Evolutionary conservation across 2,797 vertebrate species (phyloP).

Genomic region (Enteromius fasciolatus): DNA sequence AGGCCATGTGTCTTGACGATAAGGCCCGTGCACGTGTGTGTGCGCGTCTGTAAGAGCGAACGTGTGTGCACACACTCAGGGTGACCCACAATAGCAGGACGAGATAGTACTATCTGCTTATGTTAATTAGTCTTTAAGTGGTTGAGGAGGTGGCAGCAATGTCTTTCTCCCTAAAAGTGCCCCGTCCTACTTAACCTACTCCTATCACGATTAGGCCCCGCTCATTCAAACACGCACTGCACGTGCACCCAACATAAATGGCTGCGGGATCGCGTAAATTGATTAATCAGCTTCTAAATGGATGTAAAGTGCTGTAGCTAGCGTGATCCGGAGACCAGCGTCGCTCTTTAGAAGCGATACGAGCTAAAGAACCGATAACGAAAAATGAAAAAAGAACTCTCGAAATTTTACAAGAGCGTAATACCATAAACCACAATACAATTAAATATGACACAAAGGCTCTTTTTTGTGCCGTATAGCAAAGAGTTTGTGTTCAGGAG

Average conservation of each 20-base stretch:
- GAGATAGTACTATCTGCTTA: slow-evolving; percentile 83
- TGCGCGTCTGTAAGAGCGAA: neutral
- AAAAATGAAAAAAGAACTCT: slow-evolving; percentile 30
- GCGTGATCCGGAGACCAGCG: slow-evolving; percentile 61
- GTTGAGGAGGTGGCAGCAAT: slow-evolving; percentile 70
- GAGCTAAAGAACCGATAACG: slow-evolving; percentile 30
- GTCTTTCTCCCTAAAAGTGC: slow-evolving; percentile 76
- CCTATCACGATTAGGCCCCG: slow-evolving; percentile 75
- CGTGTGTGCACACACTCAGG: slow-evolving; percentile 66
- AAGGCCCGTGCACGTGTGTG: slow-evolving; percentile 30
- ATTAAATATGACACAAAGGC: slow-evolving; percentile 30
- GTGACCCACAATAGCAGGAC: slow-evolving; percentile 77
- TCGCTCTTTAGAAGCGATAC: slow-evolving; percentile 63
- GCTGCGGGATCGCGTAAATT: slow-evolving; percentile 65
- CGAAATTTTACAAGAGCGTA: slow-evolving; percentile 40
- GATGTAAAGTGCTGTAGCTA: slow-evolving; percentile 71
- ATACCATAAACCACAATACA: slow-evolving; percentile 48
- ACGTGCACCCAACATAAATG: slow-evolving; percentile 47
- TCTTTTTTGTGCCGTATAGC: slow-evolving; percentile 22
- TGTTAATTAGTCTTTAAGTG: slow-evolving; percentile 84
- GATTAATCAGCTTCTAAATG: slow-evolving; percentile 81
- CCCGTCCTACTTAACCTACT: slow-evolving; percentile 79
- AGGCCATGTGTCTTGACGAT: slow-evolving; percentile 54
- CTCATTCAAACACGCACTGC: slow-evolving; percentile 65
- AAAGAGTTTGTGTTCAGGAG: neutral